Evolutionary conservation across 2,888 invertebrate species (phyloP).

Genomic region (Agrilus biguttatus): DNA sequence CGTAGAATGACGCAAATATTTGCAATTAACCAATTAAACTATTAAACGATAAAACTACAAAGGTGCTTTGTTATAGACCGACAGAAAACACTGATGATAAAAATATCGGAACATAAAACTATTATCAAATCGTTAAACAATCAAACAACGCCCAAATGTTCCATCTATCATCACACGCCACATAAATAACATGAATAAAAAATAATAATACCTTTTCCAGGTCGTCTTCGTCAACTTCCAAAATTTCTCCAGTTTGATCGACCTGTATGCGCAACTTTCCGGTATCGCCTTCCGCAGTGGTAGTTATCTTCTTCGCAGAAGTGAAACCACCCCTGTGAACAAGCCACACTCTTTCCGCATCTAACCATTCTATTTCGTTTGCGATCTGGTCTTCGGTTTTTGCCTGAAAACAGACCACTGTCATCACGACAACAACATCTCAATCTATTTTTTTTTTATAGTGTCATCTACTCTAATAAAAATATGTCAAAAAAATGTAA

Average conservation of each 20-base stretch:
- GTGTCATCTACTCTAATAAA: background rate
- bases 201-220: slow-evolving; percentile 65
- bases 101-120: too few species aligned
- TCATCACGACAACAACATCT: background rate
- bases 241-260: slow-evolving; percentile 65
- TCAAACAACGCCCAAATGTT: too few species aligned
- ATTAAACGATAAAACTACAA: too few species aligned
- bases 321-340: slow-evolving; percentile 90
- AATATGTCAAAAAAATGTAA: slow-evolving; percentile 13
- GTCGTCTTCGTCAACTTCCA: slow-evolving; percentile 90
- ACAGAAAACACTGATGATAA: too few species aligned
- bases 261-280: slow-evolving; percentile 63
- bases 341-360: slow-evolving; percentile 74
- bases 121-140: too few species aligned
- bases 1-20: too few species aligned
- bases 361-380: slow-evolving; percentile 52
- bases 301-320: slow-evolving; percentile 42
- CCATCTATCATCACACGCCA: too few species aligned
- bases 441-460: too few species aligned
- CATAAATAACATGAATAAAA: too few species aligned
- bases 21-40: too few species aligned
- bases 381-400: slow-evolving; percentile 52
- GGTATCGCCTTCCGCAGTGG: slow-evolving; percentile 25
- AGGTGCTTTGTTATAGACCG: too few species aligned
- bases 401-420: slow-evolving; percentile 34